Percentiles rank a stretch among this genome's conserved stretches.
Conservation (phyloP, 2,888 invertebrate genomes). For the Hybos culiciformis region DNA sequence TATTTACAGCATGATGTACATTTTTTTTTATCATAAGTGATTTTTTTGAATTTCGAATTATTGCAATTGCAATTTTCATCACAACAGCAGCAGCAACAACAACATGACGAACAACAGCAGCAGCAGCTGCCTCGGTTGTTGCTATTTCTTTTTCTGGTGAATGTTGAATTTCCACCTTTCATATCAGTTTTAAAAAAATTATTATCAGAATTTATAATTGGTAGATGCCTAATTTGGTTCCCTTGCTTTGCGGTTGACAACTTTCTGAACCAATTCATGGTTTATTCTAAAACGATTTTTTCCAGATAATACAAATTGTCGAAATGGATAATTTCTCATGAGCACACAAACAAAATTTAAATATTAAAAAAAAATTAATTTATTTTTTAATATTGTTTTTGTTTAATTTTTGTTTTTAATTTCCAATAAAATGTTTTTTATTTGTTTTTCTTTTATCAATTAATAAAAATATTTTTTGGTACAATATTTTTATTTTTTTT, state of each 20-base stretch:
- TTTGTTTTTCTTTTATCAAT: no score
- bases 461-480: no score
- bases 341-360: constrained; percentile 23
- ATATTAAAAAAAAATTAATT: neutral
- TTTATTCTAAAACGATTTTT: constrained; percentile 45
- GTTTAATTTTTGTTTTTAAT: neutral
- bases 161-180: no score
- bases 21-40: neutral
- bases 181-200: no score
- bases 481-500: no score
- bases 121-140: no score
- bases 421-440: no score
- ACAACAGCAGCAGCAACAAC: no score
- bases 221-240: constrained; percentile 35
- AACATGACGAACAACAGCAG: no score
- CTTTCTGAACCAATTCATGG: constrained; percentile 53
- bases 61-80: neutral
- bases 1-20: neutral
- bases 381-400: neutral
- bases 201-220: no score
- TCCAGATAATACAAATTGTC: constrained; percentile 47
- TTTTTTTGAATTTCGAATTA: neutral
- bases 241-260: constrained; percentile 43
- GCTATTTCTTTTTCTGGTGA: no score
- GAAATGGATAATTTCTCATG: constrained; percentile 48